Conservation (phyloP, 2,113 vertebrate species). For the Scomber japonicus region DNA sequence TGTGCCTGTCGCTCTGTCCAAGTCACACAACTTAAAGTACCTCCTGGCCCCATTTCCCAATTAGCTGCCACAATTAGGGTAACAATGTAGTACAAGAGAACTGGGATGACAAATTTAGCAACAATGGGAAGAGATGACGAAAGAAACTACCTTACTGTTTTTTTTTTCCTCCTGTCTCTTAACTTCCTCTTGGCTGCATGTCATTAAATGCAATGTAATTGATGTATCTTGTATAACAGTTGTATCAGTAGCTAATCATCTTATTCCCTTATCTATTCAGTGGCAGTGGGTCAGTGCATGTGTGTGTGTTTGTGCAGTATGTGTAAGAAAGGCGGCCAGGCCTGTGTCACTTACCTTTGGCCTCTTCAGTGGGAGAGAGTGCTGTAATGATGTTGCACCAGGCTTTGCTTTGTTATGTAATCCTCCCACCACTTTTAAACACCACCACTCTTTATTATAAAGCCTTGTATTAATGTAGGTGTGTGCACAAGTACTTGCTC, state of each 20-base stretch:
- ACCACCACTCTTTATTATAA: conserved; percentile 69
- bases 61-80: conserved; percentile 85
- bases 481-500: conserved; percentile 10
- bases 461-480: conserved; percentile 58
- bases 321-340: conserved; percentile 38
- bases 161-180: conserved; percentile 9
- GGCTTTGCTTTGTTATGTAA: conserved; percentile 73
- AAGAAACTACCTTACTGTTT: conserved; percentile 54
- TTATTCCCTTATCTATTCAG: conserved; percentile 9
- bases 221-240: conserved; percentile 34
- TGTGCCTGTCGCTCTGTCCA: conserved; percentile 5
- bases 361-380: conserved; percentile 69
- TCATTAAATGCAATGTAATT: conserved; percentile 39
- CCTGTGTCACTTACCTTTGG: conserved; percentile 65
- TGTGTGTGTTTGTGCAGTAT: conserved; percentile 29
- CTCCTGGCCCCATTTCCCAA: conserved; percentile 83
- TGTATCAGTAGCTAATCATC: conserved; percentile 13
- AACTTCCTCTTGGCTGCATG: conserved; percentile 18
- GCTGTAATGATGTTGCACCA: conserved; percentile 64
- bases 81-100: conserved; percentile 86
- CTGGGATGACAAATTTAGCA: conserved; percentile 86
- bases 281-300: conserved; percentile 1
- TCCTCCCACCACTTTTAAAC: conserved; percentile 77
- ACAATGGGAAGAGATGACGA: conserved; percentile 64
- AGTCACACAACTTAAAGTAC: conserved; percentile 64